Conservation (phyloP, 2,888 invertebrate species). For the Acronicta leporina region DNA sequence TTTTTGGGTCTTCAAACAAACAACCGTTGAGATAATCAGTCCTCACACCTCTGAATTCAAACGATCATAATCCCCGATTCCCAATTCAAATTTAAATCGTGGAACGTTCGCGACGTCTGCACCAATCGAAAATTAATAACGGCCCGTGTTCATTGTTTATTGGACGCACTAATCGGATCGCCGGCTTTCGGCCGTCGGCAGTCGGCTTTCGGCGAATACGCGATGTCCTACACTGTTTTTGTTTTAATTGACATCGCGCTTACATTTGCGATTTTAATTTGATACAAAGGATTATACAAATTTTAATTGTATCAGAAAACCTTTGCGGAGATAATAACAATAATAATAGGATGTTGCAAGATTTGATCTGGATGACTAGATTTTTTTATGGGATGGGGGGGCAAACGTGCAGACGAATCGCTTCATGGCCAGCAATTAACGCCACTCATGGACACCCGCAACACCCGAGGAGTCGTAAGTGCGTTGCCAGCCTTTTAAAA, state of each 20-base stretch:
- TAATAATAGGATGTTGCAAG: too few relatives aligned
- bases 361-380: too few relatives aligned
- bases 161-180: conserved; percentile 80
- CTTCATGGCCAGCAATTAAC: too few relatives aligned
- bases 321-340: too few relatives aligned
- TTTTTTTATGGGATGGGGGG: too few relatives aligned
- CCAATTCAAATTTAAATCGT: conserved; percentile 58
- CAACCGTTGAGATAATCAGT: conserved; percentile 22
- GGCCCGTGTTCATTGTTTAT: conserved; percentile 73
- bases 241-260: conserved; percentile 61
- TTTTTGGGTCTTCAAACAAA: too few relatives aligned
- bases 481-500: too few relatives aligned
- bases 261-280: conserved; percentile 57
- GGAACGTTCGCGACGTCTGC: conserved; percentile 66
- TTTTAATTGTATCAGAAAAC: conserved; percentile 38
- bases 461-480: too few relatives aligned
- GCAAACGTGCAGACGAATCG: too few relatives aligned
- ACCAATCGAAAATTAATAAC: conserved; percentile 83
- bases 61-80: conserved; percentile 51
- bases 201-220: conserved; percentile 70
- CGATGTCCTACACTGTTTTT: conserved; percentile 65
- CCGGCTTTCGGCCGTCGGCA: conserved; percentile 60
- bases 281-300: conserved; percentile 39
- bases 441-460: too few relatives aligned
- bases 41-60: conserved; percentile 41